Evolutionary conservation across 2,113 vertebrate species (phyloP), one percentile per base, ranked within the genome.

Genomic region (Mus musculus): DNA sequence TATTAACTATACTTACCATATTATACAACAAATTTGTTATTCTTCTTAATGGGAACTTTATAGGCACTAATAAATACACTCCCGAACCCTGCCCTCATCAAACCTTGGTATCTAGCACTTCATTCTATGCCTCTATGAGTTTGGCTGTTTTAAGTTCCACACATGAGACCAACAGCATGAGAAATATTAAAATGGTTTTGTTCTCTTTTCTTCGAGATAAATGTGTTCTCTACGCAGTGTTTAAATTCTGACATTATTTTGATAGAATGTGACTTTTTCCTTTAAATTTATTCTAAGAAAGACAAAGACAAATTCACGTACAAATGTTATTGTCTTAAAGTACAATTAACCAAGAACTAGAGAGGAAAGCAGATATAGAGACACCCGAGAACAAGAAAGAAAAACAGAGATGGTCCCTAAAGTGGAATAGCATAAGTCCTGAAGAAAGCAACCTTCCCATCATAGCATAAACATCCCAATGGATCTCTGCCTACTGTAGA

Each of bases 271-370:
- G 61, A 22, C 42, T 59, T 86, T 93, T 59, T 91, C 26, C 91
- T 80, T 87, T 84, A 73, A 92, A 69, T 81, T 76, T 22, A 59
- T 76, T 92, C 30, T 65, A 39, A 88, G 93, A 76, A 80, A 90
- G 33, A 88, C 11, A 36, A 76, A 86, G 28, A 76, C 3, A 30
- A 42, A 54, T 75, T 22, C 20, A 52, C 24, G 39, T 69, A 69
- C 4, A 46, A 17, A 39, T 80, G 52, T 46, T 90, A 67, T 49
- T 30, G 33, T 19, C 65, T 20, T 9, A 33, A 78, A 56, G 24
- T 7, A 56, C 22, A 39, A 75, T 75, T 90, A 85, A 61, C 2
- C 19, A 24, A 93, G n/a, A 26, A 59, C 26, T 56, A n/a, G 46
- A 26, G n/a, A 52, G 82, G 59, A 42, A 4, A 67, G 9, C 11